Conservation (phyloP, 2,797 vertebrate species). For the Gastrophryne carolinensis region DNA sequence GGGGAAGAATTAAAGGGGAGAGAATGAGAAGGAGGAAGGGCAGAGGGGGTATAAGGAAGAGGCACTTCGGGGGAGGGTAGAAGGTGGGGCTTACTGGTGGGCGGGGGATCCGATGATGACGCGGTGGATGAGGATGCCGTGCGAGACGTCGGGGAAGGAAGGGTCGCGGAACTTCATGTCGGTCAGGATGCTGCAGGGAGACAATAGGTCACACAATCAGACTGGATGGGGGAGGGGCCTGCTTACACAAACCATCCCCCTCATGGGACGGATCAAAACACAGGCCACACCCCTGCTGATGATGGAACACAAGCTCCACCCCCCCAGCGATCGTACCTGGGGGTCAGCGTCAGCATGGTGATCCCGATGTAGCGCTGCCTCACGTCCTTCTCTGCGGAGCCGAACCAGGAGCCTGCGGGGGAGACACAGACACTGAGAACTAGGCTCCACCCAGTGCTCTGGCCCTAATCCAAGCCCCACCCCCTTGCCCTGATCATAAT, state of each 20-base stretch:
- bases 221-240: too few relatives aligned
- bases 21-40: too few relatives aligned
- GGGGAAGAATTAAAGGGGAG: too few relatives aligned
- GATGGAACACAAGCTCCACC: too few relatives aligned
- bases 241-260: not conserved
- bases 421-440: not conserved
- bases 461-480: too few relatives aligned
- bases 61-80: not conserved
- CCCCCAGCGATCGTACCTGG: constrained; percentile 81
- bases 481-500: too few relatives aligned
- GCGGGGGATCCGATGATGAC: constrained; percentile 89
- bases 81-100: constrained; percentile 71
- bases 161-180: constrained; percentile 86
- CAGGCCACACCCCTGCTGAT: too few relatives aligned
- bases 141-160: constrained; percentile 81
- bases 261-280: not conserved
- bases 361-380: constrained; percentile 91
- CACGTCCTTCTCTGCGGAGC: constrained; percentile 62
- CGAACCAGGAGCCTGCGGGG: constrained; percentile 76
- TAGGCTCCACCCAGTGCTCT: too few relatives aligned
- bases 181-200: constrained; percentile 78
- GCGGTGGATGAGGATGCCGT: constrained; percentile 88
- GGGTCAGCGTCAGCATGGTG: constrained; percentile 92
- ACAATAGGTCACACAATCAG: not conserved
- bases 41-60: not conserved